Conservation (phyloP, 2,797 vertebrate species). For the Tadarida brasiliensis region DNA sequence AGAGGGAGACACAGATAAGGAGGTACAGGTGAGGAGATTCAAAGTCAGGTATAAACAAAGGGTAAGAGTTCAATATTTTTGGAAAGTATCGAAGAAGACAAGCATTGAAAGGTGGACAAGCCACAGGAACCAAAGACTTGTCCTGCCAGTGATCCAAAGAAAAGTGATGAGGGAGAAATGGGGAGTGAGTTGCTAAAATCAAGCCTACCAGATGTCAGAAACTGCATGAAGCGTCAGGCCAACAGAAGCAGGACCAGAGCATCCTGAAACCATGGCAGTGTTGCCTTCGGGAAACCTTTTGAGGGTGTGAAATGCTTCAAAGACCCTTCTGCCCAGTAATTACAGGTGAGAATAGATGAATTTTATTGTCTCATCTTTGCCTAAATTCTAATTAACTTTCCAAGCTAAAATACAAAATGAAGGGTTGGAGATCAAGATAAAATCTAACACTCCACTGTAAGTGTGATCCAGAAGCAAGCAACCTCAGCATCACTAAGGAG, state of each 20-base stretch:
- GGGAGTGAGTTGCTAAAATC: neutral
- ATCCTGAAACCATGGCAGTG: neutral
- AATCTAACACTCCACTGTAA: neutral
- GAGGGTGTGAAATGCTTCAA: neutral
- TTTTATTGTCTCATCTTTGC: neutral
- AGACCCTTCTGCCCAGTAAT: neutral
- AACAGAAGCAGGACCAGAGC: neutral
- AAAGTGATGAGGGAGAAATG: neutral
- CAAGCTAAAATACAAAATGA: neutral
- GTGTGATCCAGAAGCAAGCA: neutral
- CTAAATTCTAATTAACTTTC: neutral
- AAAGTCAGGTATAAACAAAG: neutral
- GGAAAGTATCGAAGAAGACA: neutral
- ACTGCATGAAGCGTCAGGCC: neutral
- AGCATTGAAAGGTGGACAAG: neutral
- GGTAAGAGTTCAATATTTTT: neutral
- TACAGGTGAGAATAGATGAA: neutral
- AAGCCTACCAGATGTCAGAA: neutral
- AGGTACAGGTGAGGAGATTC: neutral
- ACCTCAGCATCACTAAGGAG: neutral
- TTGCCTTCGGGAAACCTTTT: neutral
- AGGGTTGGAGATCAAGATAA: neutral
- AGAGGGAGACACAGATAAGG: neutral
- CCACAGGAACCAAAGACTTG: neutral
- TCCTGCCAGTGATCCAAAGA: neutral